Evolutionary conservation across 2,797 vertebrate species (phyloP).

Genomic region (Pseudochirops corinnae): DNA sequence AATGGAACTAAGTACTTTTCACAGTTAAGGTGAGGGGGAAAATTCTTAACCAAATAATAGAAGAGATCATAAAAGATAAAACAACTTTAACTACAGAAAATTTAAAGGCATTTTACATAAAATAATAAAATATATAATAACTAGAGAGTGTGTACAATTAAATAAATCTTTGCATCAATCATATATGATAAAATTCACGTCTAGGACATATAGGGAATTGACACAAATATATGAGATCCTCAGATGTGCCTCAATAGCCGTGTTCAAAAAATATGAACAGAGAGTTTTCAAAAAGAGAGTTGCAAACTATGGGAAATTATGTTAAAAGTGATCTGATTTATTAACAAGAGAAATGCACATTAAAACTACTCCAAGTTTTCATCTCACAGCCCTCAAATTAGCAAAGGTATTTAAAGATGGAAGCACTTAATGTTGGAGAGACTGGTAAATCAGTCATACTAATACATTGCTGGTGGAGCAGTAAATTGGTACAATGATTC

Average conservation of each 20-base stretch:
- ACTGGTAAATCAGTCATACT: neutral
- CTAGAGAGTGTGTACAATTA: neutral
- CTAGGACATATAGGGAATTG: neutral
- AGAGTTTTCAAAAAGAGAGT: neutral
- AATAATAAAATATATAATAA: neutral
- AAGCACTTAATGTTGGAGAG: neutral
- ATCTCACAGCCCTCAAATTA: neutral
- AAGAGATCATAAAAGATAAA: neutral
- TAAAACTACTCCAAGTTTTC: neutral
- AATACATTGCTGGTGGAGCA: neutral
- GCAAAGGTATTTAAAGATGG: neutral
- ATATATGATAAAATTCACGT: neutral
- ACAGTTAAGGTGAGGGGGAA: neutral
- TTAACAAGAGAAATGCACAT: neutral
- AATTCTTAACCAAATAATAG: neutral
- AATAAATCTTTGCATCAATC: neutral
- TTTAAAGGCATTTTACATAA: neutral
- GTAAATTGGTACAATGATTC: neutral
- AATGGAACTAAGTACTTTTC: neutral
- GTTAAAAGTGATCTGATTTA: neutral
- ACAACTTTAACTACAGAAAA: neutral
- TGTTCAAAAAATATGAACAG: neutral
- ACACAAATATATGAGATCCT: neutral
- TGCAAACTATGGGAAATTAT: neutral
- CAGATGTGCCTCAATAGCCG: neutral